These are phyloP conservation scores for Nannobrachium achirus DNA, from an alignment of 2,113 vertebrate species.

Conservation along the genomic window DNA sequence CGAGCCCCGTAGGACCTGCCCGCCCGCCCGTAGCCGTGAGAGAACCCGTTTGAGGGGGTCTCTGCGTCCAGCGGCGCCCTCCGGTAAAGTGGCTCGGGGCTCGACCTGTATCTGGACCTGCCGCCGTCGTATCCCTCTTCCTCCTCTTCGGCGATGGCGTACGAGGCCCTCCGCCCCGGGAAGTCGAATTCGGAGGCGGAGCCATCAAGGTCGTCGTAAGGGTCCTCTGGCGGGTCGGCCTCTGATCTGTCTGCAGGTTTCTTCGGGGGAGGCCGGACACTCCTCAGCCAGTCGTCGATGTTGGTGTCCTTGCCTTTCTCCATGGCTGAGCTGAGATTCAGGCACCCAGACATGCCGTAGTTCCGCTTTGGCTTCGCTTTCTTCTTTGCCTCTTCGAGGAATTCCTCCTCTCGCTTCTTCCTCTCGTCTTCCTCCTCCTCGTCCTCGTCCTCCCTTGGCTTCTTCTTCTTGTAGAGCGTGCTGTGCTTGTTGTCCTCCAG, in stretches of 20 bases:
- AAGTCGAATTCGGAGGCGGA: conserved; percentile 82
- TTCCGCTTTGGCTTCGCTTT: conserved; percentile 56
- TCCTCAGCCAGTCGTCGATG: conserved; percentile 86
- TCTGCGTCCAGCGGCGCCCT: conserved; percentile 61
- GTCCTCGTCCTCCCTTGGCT: conserved; percentile 80
- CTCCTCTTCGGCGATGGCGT: conserved; percentile 63
- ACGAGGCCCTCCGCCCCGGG: conserved; percentile 76
- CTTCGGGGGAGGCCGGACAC: conserved; percentile 80
- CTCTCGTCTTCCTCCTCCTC: conserved; percentile 44
- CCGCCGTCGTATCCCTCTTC: conserved; percentile 70
- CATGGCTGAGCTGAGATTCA: conserved; percentile 70
- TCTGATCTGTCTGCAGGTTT: conserved; percentile 64
- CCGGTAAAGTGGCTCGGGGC: conserved; percentile 70
- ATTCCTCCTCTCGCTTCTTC: conserved; percentile 70
- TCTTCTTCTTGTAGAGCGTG: conserved; percentile 94
- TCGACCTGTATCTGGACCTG: conserved; percentile 76
- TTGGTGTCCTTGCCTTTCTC: conserved; percentile 71
- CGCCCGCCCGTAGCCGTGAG: conserved; percentile 44
- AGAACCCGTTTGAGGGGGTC: conserved; percentile 60
- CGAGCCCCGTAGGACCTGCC: conserved; percentile 53
- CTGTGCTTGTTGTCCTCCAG: conserved; percentile 91
- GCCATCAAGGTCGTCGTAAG: conserved; percentile 68
- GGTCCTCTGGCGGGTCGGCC: conserved; percentile 37
- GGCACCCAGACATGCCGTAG: conserved; percentile 66
- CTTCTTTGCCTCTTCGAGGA: conserved; percentile 61